Evolutionary conservation across 2,797 vertebrate genomes (phyloP).

Genomic region (Prunella strophiata): DNA sequence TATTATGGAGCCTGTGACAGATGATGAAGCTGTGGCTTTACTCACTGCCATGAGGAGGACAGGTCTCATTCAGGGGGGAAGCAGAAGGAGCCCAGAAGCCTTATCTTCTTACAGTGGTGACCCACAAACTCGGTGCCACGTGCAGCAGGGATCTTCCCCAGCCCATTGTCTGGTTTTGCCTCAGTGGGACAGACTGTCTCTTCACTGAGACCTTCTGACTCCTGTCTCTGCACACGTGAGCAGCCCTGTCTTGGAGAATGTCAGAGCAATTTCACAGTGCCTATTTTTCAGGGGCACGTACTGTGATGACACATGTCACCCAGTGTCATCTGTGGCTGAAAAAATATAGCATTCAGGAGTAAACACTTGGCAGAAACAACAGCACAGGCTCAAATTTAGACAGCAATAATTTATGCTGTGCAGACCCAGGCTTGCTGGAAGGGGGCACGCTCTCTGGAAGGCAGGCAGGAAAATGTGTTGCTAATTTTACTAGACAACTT

Average conservation of each 20-base stretch:
- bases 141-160: not conserved
- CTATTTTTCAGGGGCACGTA: not conserved
- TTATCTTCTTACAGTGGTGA: not conserved
- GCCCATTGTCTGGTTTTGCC: not conserved
- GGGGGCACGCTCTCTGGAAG: not conserved
- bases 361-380: conserved; percentile 32
- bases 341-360: conserved; percentile 9
- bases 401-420: conserved; percentile 32
- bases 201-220: not conserved
- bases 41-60: not conserved
- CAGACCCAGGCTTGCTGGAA: conserved; percentile 5
- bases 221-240: not conserved
- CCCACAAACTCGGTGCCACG: fast-evolving
- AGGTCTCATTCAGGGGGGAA: not conserved
- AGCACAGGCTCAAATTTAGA: conserved; percentile 28
- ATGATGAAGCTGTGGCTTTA: not conserved
- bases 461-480: conserved; percentile 47
- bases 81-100: not conserved
- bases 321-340: conserved; percentile 12
- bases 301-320: conserved; percentile 48
- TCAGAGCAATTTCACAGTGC: not conserved
- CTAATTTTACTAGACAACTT: conserved; percentile 62
- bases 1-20: not conserved
- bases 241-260: not conserved
- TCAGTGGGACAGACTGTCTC: fast-evolving